A percentile compares a stretch with the other conserved stretches of the same genome.
Conservation (phyloP, 2,797 vertebrate genomes). For the Syngnathus acus region DNA sequence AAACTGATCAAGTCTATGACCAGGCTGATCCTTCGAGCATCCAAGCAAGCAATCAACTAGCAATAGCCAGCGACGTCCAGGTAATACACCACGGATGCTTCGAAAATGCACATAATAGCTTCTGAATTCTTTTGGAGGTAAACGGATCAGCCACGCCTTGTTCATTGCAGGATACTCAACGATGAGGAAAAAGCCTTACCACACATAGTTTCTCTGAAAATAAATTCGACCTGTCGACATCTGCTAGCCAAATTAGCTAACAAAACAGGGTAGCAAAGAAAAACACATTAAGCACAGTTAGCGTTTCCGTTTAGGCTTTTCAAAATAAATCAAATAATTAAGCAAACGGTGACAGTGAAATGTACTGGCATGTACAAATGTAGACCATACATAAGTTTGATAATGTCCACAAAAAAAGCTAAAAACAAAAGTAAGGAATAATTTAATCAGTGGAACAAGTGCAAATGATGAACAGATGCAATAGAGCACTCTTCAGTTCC, state of each 20-base stretch:
- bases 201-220: slow-evolving; percentile 52
- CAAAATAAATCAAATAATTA: slow-evolving; percentile 43
- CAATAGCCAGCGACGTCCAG: slow-evolving; percentile 39
- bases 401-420: background rate
- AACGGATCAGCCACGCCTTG: too few species aligned
- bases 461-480: background rate
- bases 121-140: background rate
- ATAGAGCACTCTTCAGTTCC: background rate
- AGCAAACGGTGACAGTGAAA: background rate
- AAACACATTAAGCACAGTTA: background rate
- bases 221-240: slow-evolving; percentile 47
- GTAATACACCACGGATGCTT: slow-evolving; percentile 37
- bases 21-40: slow-evolving; percentile 30
- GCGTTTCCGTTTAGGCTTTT: slow-evolving; percentile 29
- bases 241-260: slow-evolving; percentile 64
- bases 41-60: slow-evolving; percentile 37
- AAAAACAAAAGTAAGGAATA: background rate
- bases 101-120: slow-evolving; percentile 11
- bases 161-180: background rate
- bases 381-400: background rate
- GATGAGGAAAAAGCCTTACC: slow-evolving; percentile 51
- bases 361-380: background rate
- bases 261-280: slow-evolving; percentile 54
- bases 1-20: background rate
- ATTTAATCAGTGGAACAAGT: background rate